A percentile compares a stretch with the other conserved stretches of the same genome.
Conservation (phyloP, 2,113 vertebrate genomes). For the Bufo bufo region DNA sequence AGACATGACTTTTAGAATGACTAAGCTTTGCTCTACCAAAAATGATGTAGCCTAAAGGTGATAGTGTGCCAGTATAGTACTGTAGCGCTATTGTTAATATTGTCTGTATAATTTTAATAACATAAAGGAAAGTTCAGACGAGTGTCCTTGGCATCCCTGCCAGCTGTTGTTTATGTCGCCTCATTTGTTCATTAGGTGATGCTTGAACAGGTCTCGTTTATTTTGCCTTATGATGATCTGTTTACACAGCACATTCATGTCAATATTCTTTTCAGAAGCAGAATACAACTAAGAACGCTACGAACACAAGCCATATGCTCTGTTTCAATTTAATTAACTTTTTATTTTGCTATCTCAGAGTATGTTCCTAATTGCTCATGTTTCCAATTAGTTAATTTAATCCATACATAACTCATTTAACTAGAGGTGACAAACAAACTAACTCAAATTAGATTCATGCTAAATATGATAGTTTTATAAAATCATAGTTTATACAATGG, state of each 20-base stretch:
- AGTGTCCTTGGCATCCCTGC: constrained; percentile 31
- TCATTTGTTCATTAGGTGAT: constrained; percentile 51
- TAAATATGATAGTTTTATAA: not conserved
- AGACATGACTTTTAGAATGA: too few relatives aligned
- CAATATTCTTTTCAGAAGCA: constrained; percentile 41
- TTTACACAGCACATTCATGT: constrained; percentile 42
- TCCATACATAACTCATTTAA: not conserved
- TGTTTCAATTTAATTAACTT: constrained; percentile 7
- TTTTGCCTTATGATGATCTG: constrained; percentile 41
- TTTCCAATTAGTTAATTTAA: constrained; percentile 1
- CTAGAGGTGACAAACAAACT: not conserved
- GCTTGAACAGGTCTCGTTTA: constrained; percentile 49
- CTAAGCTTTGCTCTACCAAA: too few relatives aligned
- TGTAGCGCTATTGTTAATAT: not conserved
- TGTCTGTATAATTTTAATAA: not conserved
- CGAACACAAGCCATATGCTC: constrained; percentile 25
- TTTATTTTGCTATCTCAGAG: constrained; percentile 9
- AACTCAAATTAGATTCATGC: not conserved
- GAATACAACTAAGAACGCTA: not conserved
- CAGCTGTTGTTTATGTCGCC: constrained; percentile 47
- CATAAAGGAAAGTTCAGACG: constrained; percentile 16
- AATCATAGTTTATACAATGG: not conserved
- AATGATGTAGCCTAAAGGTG: too few relatives aligned
- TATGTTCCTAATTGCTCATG: not conserved
- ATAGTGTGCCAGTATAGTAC: too few relatives aligned